Percentiles rank a stretch among this genome's conserved stretches.
Evolutionary conservation across 2,797 vertebrate species (phyloP).

Genomic region (Notolabrus celidotus): DNA sequence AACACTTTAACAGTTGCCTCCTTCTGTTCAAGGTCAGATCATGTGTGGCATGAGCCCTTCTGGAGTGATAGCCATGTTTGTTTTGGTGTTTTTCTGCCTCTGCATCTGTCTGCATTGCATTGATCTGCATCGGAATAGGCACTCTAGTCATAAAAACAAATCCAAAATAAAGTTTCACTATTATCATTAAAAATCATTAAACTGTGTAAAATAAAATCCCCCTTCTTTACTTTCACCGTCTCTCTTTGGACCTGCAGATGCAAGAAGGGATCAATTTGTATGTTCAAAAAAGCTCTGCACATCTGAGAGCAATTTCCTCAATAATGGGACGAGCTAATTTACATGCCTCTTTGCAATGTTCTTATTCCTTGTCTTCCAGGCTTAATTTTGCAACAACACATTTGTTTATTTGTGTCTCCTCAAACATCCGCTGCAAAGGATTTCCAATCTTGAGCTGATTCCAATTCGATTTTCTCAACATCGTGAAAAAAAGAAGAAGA

Average conservation of each 20-base stretch:
- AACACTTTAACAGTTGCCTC: no score
- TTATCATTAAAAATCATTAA: not conserved
- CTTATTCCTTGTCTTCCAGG: not conserved
- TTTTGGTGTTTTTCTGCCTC: no score
- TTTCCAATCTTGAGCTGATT: conserved; percentile 8
- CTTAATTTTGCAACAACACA: conserved; percentile 28
- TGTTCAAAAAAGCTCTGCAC: not conserved
- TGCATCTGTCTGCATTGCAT: no score
- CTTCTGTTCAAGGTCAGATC: no score
- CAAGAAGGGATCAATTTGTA: not conserved
- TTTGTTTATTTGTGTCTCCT: conserved; percentile 1
- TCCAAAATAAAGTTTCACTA: not conserved
- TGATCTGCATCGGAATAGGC: no score
- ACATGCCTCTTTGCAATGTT: not conserved
- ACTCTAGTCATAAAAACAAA: no score
- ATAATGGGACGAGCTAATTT: conserved; percentile 3
- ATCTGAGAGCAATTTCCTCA: conserved; percentile 8
- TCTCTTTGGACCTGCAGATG: not conserved
- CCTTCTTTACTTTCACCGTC: not conserved
- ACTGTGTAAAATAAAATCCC: not conserved
- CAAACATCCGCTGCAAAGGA: conserved; percentile 5
- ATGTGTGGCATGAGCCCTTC: no score
- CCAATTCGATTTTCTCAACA: conserved; percentile 5
- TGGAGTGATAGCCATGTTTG: no score
- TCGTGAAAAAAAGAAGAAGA: not conserved